phyloP scores from a whole-genome alignment of 2,888 invertebrate genomes.

The Epistrophe grossulariae region DNA sequence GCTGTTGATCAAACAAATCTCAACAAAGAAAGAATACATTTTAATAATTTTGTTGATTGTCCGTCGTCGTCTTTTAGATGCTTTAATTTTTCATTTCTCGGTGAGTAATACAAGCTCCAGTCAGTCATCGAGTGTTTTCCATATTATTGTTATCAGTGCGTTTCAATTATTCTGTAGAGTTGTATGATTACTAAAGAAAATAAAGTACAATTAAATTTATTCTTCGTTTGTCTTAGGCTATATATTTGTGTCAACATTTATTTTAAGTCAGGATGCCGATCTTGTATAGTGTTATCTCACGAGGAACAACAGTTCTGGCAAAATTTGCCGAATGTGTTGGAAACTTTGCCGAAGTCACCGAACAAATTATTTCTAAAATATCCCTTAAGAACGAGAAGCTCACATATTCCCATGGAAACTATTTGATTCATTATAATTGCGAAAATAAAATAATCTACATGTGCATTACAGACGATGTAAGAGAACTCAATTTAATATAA shows the following conservation, averaged over 20 bases:
- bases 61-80: conserved; percentile 38
- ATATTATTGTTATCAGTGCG: conserved; percentile 10
- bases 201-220: conserved; percentile 19
- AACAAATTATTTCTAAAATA: conserved; percentile 95
- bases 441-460: conserved; percentile 95
- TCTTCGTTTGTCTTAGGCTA: conserved; percentile 1
- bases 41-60: conserved; percentile 2
- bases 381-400: conserved; percentile 94
- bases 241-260: conserved; percentile 21
- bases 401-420: conserved; percentile 96
- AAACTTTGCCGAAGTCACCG: conserved; percentile 97
- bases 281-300: conserved; percentile 94
- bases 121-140: conserved; percentile 6
- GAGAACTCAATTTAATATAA: conserved; percentile 80
- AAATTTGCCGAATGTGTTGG: conserved; percentile 97
- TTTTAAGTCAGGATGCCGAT: conserved; percentile 89
- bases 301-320: conserved; percentile 93
- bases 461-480: conserved; percentile 97
- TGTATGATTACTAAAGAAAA: conserved; percentile 31
- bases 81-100: conserved; percentile 50
- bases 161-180: conserved; percentile 15
- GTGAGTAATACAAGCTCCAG: conserved; percentile 62
- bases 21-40: conserved; percentile 66
- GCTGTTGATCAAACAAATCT: conserved; percentile 30
- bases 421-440: conserved; percentile 95